Conservation (phyloP, 2,113 vertebrate species). For the Myxocyprinus asiaticus region DNA sequence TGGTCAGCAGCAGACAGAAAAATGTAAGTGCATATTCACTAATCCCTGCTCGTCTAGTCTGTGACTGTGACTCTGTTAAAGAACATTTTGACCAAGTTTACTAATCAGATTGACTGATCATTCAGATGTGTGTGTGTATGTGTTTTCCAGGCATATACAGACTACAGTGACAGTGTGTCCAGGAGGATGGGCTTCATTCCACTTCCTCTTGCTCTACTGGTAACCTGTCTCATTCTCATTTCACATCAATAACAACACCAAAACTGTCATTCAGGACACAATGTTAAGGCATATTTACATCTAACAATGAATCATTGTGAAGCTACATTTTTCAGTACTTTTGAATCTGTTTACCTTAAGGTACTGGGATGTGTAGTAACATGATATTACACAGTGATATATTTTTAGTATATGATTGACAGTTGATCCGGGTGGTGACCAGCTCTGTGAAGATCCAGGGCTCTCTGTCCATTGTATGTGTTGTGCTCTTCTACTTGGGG, state of each 20-base stretch:
- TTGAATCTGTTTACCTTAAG: too few relatives aligned
- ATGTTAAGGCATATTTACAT: too few relatives aligned
- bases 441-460: slow-evolving; percentile 97
- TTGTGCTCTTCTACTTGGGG: slow-evolving; percentile 95
- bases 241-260: not conserved
- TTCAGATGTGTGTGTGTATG: not conserved
- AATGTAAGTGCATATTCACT: slow-evolving; percentile 80
- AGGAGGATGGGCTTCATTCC: slow-evolving; percentile 99
- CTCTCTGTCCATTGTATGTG: slow-evolving; percentile 89
- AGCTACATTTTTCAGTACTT: not conserved
- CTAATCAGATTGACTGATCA: not conserved
- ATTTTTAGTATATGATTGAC: slow-evolving; percentile 10
- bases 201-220: slow-evolving; percentile 93
- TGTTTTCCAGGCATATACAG: slow-evolving; percentile 87
- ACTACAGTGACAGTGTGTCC: slow-evolving; percentile 97
- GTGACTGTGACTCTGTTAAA: too few relatives aligned
- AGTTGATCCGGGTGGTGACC: slow-evolving; percentile 94
- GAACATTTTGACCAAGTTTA: not conserved
- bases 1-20: slow-evolving; percentile 98
- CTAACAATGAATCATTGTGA: too few relatives aligned
- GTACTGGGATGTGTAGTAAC: too few relatives aligned
- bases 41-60: too few relatives aligned
- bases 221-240: slow-evolving; percentile 61
- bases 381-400: too few relatives aligned
- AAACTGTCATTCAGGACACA: not conserved